Conservation (phyloP, 2,113 vertebrate species). For the Calypte anna region DNA sequence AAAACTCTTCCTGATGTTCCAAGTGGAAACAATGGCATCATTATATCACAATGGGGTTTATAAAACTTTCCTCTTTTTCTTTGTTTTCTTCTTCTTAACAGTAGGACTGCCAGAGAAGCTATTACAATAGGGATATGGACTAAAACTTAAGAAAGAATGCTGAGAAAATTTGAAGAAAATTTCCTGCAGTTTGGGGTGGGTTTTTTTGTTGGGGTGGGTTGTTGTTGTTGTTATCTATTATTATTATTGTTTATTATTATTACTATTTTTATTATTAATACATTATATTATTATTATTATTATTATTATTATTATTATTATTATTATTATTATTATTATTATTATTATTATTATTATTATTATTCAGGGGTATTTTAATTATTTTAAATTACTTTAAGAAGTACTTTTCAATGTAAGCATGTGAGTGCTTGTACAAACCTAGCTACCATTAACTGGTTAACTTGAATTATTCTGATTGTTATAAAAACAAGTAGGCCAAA, state of each 20-base stretch:
- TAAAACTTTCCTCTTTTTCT: background rate
- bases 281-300: too few species aligned
- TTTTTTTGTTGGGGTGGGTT: too few species aligned
- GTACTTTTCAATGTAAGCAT: background rate
- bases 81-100: background rate
- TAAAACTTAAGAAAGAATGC: background rate
- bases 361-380: too few species aligned
- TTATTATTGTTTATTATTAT: too few species aligned
- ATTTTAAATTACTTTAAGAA: background rate
- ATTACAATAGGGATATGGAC: background rate
- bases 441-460: background rate
- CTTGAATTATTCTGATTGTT: background rate
- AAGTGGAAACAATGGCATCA: background rate
- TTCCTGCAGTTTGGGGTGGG: too few species aligned
- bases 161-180: background rate
- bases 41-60: background rate
- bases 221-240: background rate
- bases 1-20: background rate
- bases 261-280: too few species aligned
- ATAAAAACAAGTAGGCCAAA: background rate
- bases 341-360: too few species aligned
- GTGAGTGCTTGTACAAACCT: background rate
- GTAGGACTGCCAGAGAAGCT: background rate
- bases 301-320: too few species aligned
- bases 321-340: too few species aligned